Percentiles rank a stretch among this genome's conserved stretches.
phyloP scores from a whole-genome alignment of 2,888 invertebrate species.

The Ophion slaviceki region DNA sequence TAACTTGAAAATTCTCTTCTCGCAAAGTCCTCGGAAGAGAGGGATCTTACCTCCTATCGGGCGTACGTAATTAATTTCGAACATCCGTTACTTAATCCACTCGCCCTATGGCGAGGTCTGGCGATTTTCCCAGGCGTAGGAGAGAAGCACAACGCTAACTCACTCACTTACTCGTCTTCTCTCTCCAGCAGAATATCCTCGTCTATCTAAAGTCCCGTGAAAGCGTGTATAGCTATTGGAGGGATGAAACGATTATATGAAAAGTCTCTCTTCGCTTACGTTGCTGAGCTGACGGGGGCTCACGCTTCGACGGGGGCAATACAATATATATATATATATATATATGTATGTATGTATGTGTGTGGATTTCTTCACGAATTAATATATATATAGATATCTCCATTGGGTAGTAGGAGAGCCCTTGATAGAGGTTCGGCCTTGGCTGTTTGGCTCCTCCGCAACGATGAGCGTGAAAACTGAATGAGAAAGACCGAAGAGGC shows the following conservation, averaged over 20 bases:
- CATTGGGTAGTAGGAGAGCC: slow-evolving; percentile 42
- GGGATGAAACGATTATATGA: slow-evolving; percentile 80
- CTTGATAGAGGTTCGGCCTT: slow-evolving; percentile 39
- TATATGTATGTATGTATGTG: slow-evolving; percentile 28
- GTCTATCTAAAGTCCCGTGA: slow-evolving; percentile 44
- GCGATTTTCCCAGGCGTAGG: slow-evolving; percentile 73
- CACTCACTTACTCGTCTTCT: slow-evolving; percentile 29
- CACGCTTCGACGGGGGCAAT: slow-evolving; percentile 26
- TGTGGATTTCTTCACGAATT: slow-evolving; percentile 24
- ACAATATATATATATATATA: slow-evolving; percentile 33
- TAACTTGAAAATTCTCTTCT: slow-evolving; percentile 48
- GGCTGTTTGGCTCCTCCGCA: slow-evolving; percentile 47
- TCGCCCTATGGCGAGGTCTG: slow-evolving; percentile 61
- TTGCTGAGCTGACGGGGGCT: slow-evolving; percentile 61
- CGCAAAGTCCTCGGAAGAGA: slow-evolving; percentile 27
- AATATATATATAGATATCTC: slow-evolving; percentile 11
- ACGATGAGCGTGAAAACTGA: slow-evolving; percentile 60
- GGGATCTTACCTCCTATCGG: slow-evolving; percentile 56
- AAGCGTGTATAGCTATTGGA: slow-evolving; percentile 58
- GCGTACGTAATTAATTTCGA: slow-evolving; percentile 74
- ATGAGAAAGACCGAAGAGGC: slow-evolving; percentile 12
- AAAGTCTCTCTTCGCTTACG: slow-evolving; percentile 78
- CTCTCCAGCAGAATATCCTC: background rate
- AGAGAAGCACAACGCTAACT: slow-evolving; percentile 45
- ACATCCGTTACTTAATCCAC: slow-evolving; percentile 70